phyloP scores from a whole-genome alignment of 2,797 vertebrate genomes.

The Chromis chromis region DNA sequence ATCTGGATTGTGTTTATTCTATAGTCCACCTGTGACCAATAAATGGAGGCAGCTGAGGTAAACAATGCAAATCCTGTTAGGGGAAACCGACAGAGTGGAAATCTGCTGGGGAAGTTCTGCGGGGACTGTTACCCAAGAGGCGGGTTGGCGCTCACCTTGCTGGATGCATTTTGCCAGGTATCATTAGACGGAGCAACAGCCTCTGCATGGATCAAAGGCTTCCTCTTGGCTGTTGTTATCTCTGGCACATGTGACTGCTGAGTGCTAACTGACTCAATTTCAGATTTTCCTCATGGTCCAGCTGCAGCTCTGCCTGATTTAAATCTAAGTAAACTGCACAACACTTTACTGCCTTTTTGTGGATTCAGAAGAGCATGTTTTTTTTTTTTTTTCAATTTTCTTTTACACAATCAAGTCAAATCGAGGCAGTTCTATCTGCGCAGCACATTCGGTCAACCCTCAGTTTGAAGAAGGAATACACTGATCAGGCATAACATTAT shows the following conservation, averaged over 20 bases:
- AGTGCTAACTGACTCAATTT: constrained; percentile 42
- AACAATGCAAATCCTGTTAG: constrained; percentile 57
- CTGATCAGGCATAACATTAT: too few relatives aligned
- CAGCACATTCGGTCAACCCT: neutral
- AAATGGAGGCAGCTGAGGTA: constrained; percentile 54
- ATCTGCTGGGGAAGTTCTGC: constrained; percentile 34
- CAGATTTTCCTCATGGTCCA: constrained; percentile 41
- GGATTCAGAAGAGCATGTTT: neutral
- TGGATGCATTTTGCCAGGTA: constrained; percentile 62
- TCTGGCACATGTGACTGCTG: constrained; percentile 58
- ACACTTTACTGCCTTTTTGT: constrained; percentile 11
- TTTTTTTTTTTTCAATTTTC: neutral
- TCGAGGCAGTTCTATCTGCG: neutral
- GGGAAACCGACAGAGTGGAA: constrained; percentile 48
- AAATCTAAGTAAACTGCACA: constrained; percentile 38
- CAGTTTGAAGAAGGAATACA: neutral
- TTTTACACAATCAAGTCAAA: neutral
- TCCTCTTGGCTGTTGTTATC: constrained; percentile 69
- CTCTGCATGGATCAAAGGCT: constrained; percentile 72
- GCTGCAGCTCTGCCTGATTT: constrained; percentile 43
- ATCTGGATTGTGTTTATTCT: constrained; percentile 65
- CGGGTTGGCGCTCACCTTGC: constrained; percentile 48
- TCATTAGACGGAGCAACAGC: constrained; percentile 67
- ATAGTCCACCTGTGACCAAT: constrained; percentile 62
- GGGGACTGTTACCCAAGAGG: constrained; percentile 35